Evolutionary conservation across 1,140 invertebrate genomes (phyloP).

Genomic region (Bombus waltoni): DNA sequence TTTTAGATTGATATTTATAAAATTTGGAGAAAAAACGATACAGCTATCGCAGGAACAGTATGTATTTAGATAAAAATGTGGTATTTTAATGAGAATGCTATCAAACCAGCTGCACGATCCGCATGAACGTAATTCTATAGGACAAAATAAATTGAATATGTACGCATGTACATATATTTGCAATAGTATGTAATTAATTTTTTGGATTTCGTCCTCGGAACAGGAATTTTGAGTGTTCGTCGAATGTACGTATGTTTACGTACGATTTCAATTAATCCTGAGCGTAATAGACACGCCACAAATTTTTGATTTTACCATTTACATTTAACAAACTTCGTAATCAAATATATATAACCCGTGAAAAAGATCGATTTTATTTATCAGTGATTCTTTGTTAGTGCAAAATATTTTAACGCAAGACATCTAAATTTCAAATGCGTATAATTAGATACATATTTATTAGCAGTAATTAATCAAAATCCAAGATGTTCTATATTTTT

Average conservation of each 20-base stretch:
- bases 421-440: no score
- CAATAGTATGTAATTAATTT: no score
- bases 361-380: background rate
- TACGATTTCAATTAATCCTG: background rate
- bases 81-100: background rate
- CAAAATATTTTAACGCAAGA: no score
- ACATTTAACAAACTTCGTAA: background rate
- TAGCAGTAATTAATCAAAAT: background rate
- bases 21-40: background rate
- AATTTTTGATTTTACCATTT: background rate
- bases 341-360: background rate
- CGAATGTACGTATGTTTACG: no score
- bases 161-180: background rate
- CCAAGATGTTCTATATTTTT: background rate
- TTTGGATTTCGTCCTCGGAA: no score
- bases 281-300: background rate
- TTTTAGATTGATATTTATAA: background rate
- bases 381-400: background rate
- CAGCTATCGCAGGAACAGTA: background rate
- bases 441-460: background rate
- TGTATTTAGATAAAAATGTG: background rate
- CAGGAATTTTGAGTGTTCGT: no score
- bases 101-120: background rate
- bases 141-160: background rate
- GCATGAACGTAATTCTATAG: background rate